Base-by-base conservation (phyloP, 2,113 vertebrate genomes). In the Orycteropus afer region DNA sequence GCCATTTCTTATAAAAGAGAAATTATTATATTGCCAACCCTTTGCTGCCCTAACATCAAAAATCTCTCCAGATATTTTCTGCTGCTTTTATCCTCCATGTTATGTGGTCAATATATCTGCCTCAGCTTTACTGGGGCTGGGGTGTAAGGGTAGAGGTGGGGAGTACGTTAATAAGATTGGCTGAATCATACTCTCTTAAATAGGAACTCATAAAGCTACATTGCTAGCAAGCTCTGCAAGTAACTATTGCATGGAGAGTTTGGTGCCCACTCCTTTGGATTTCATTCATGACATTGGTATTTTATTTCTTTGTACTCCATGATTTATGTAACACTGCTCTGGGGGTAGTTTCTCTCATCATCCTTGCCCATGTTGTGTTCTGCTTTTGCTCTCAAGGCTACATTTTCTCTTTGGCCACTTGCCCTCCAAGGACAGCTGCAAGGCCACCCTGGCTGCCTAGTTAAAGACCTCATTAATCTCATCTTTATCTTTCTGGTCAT, bases 381-480 rank as follows among this genome's bases (percentile, higher is more conserved):
- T 95, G 91, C 34, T 96, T 95, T 86, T 90, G 55, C 81, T 95
- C 63, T 88, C 51, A 90, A 94, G 85, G 80, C 81, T 95, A 25
- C 63, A 90, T 57, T 89, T 91, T 93, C 63, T 84, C 18, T 89
- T 85, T 93, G 85, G 90, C 90, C 84, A 89, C 51, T 34, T 85
- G 77, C 91, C 86, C 49, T 89, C 65, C 65, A 92, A 92, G 51
- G 89, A 95, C 81, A 92, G 81, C 77, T 88, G 95, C 77, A 94
- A 96, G 96, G 82, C 96, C 93, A 97, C 95, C 93, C 95, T 86
- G 45, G 74, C 49, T 92, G 93, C 61, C 37, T 89, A 67, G 67
- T 86, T 81, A 95, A 83, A 34, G 79, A 86, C 8, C 45, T 95
- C 86, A 90, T 96, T 71, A 95, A 96, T 96, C 77, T 93, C 81